These are phyloP conservation scores for Philypnodon macrostomus DNA, from an alignment of 2,797 vertebrate species.

Conservation along the genomic window DNA sequence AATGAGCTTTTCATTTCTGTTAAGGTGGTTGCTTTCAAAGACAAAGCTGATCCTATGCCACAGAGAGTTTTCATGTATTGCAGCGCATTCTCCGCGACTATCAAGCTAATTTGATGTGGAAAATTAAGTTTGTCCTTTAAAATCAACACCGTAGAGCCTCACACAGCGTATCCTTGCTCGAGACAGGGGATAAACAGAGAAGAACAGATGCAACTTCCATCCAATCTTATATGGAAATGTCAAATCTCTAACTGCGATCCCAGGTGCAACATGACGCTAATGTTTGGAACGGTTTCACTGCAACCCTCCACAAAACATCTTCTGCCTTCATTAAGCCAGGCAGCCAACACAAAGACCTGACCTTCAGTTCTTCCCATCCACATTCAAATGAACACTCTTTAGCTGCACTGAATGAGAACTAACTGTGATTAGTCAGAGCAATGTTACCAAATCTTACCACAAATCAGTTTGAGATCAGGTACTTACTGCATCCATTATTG, in stretches of 20 bases:
- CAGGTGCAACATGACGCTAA: constrained; percentile 12
- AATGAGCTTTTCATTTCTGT: too few relatives aligned
- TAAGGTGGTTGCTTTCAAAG: neutral
- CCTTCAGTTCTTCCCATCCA: constrained; percentile 54
- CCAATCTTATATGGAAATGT: constrained; percentile 8
- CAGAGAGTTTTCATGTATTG: neutral
- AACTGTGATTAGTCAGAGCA: constrained; percentile 25
- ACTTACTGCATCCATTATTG: constrained; percentile 57
- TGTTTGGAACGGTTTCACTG: constrained; percentile 16
- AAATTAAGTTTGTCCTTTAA: constrained; percentile 14
- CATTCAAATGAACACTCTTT: constrained; percentile 44
- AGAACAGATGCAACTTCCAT: constrained; percentile 17
- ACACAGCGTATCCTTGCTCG: neutral
- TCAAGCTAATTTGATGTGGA: neutral
- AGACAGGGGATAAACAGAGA: constrained; percentile 1
- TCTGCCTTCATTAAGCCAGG: constrained; percentile 50
- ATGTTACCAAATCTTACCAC: constrained; percentile 49
- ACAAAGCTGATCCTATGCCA: constrained; percentile 3
- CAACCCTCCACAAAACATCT: constrained; percentile 21
- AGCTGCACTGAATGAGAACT: constrained; percentile 22
- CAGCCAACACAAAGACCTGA: constrained; percentile 57
- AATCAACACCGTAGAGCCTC: too few relatives aligned
- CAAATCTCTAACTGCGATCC: too few relatives aligned
- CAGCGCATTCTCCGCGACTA: neutral
- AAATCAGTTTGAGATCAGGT: constrained; percentile 52